Evolutionary conservation across 2,113 vertebrate species (phyloP).

Genomic region (Cacatua alba): DNA sequence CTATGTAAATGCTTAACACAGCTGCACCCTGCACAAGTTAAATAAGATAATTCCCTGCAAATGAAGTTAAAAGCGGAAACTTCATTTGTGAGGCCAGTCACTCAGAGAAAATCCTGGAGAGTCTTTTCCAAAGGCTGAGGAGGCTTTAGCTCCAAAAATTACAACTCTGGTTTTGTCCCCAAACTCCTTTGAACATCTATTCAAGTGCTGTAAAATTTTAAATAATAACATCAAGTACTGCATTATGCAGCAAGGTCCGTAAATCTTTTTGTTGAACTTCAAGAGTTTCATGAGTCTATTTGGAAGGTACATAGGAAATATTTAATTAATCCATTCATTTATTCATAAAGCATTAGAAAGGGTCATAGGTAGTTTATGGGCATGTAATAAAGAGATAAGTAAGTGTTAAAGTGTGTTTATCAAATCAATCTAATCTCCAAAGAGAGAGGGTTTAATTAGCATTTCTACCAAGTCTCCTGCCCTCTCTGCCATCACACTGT

Average conservation of each 20-base stretch:
- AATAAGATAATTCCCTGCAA: slow-evolving; percentile 33
- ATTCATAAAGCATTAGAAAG: slow-evolving; percentile 8
- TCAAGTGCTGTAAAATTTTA: not conserved
- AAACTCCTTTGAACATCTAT: not conserved
- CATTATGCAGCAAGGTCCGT: not conserved
- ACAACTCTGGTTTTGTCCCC: not conserved
- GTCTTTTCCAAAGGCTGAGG: not conserved
- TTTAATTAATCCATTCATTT: not conserved
- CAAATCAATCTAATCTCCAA: slow-evolving; percentile 1
- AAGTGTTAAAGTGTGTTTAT: slow-evolving; percentile 9
- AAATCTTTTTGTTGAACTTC: not conserved
- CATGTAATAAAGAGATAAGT: not conserved
- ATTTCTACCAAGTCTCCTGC: slow-evolving; percentile 24
- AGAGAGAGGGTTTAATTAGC: slow-evolving; percentile 35
- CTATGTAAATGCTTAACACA: not conserved
- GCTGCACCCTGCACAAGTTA: slow-evolving; percentile 23
- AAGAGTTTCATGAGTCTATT: not conserved
- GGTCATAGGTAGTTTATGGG: not conserved
- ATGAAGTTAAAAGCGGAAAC: slow-evolving; percentile 32
- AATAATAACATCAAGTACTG: not conserved
- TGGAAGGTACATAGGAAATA: not conserved
- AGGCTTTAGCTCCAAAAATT: not conserved
- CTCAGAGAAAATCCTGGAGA: slow-evolving; percentile 28
- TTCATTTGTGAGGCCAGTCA: slow-evolving; percentile 46
- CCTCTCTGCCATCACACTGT: not conserved